Evolutionary conservation across 2,888 invertebrate genomes (phyloP).

Genomic region (Drosophila leonis): DNA sequence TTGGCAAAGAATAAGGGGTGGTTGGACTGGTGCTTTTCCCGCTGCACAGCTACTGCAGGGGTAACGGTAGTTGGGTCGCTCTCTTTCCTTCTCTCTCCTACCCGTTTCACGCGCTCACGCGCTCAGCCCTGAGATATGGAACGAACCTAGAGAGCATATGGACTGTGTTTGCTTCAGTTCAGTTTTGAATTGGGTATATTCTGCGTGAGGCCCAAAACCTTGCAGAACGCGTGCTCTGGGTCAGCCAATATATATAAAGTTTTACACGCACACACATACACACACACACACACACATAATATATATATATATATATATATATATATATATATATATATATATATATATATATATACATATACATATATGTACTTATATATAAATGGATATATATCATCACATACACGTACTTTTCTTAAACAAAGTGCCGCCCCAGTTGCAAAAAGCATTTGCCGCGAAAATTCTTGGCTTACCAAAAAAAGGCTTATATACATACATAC

Average conservation of each 20-base stretch:
- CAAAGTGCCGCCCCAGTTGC: neutral
- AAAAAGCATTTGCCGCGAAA: slow-evolving; percentile 3
- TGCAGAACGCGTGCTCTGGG: slow-evolving; percentile 48
- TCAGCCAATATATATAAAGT: slow-evolving; percentile 47
- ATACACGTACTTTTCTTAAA: neutral
- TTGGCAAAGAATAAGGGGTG: slow-evolving; percentile 25
- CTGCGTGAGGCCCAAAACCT: slow-evolving; percentile 65
- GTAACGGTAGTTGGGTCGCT: slow-evolving; percentile 12
- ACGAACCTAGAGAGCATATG: slow-evolving; percentile 40
- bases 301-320: neutral
- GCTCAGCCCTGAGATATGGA: slow-evolving; percentile 12
- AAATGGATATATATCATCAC: neutral
- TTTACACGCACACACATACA: slow-evolving; percentile 19
- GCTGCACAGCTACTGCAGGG: slow-evolving; percentile 4
- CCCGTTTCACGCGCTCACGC: neutral
- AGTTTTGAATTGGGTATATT: slow-evolving; percentile 68
- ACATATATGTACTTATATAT: neutral
- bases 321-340: neutral
- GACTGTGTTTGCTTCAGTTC: slow-evolving; percentile 53
- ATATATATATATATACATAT: neutral
- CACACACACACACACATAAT: slow-evolving; percentile 10
- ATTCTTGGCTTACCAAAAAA: neutral
- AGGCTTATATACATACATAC: neutral
- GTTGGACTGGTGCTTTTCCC: slow-evolving; percentile 10
- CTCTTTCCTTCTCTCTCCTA: neutral